Conservation (phyloP, 2,113 vertebrate genomes). For the Apaloderma vittatum region DNA sequence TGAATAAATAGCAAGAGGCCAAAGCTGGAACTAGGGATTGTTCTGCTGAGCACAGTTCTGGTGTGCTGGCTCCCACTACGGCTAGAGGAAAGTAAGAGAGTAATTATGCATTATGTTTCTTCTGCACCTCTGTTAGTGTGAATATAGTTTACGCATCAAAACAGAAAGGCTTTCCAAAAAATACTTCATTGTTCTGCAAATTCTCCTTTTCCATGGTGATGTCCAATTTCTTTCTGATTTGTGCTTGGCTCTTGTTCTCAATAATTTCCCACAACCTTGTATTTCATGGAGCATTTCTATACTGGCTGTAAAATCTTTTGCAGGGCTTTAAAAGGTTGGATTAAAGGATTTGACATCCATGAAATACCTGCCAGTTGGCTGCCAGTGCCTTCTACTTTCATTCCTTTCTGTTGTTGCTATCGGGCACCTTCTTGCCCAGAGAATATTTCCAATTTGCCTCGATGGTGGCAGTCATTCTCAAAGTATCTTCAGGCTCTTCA, state of each 20-base stretch:
- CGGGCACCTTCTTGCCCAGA: background rate
- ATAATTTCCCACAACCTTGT: constrained; percentile 23
- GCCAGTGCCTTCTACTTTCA: background rate
- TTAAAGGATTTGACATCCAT: constrained; percentile 29
- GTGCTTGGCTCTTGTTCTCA: constrained; percentile 23
- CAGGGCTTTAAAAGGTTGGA: constrained; percentile 28
- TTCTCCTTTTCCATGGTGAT: background rate
- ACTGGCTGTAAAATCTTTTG: constrained; percentile 21
- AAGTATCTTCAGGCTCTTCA: background rate
- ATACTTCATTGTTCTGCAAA: background rate
- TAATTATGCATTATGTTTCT: background rate
- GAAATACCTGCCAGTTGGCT: constrained; percentile 19
- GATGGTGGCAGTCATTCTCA: background rate
- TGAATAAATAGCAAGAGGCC: background rate
- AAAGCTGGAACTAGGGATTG: background rate
- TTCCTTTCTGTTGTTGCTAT: background rate
- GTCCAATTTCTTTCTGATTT: constrained; percentile 17
- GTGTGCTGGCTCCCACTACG: background rate
- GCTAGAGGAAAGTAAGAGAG: background rate
- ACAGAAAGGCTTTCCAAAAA: constrained; percentile 24
- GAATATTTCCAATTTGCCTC: background rate
- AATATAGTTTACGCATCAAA: constrained; percentile 2
- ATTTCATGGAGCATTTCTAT: background rate
- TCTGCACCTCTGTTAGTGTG: background rate
- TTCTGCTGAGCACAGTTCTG: background rate